These are phyloP conservation scores for Hypotaenidia okinawae DNA, from an alignment of 2,797 vertebrate species.

Conservation along the genomic window DNA sequence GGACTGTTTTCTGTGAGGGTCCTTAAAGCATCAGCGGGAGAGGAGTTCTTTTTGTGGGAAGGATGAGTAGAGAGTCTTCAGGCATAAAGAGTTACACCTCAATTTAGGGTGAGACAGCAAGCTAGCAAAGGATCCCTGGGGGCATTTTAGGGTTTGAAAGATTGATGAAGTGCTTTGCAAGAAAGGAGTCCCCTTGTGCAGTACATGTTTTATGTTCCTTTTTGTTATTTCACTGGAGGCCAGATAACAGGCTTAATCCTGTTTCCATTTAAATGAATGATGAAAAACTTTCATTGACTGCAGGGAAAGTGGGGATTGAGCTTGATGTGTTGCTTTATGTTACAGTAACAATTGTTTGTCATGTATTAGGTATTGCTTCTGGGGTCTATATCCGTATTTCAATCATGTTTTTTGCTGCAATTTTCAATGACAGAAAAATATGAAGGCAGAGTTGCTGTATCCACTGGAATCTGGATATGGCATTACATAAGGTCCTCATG, in stretches of 20 bases:
- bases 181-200: conserved; percentile 20
- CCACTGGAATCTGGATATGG: background rate
- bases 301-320: background rate
- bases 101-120: conserved; percentile 10
- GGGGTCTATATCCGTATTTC: background rate
- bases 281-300: conserved; percentile 37
- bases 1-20: background rate
- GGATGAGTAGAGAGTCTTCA: background rate
- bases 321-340: background rate
- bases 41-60: background rate
- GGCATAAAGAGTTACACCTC: background rate
- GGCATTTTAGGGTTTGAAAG: conserved; percentile 39
- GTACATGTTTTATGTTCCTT: conserved; percentile 32
- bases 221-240: conserved; percentile 50
- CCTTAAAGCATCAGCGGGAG: background rate
- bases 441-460: background rate
- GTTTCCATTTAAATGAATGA: conserved; percentile 34
- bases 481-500: background rate
- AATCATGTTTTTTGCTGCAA: background rate
- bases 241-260: conserved; percentile 46
- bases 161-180: conserved; percentile 50
- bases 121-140: background rate
- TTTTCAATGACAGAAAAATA: background rate
- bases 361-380: background rate
- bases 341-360: background rate